phyloP scores from a whole-genome alignment of 2,797 vertebrate species.

The Alectoris magna region DNA sequence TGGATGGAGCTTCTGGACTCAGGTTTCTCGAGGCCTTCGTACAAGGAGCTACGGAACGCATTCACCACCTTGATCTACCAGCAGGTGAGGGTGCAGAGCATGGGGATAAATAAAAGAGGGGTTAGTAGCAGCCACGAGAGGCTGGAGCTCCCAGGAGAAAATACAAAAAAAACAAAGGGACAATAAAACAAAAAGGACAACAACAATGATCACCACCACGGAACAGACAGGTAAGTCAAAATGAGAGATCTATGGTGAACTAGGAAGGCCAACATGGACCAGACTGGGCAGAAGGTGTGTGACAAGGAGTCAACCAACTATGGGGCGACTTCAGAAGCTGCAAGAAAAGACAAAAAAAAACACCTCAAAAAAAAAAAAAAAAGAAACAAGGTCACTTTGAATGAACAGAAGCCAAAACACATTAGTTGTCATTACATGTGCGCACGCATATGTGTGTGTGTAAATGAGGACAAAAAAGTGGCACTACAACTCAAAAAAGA shows the following conservation, averaged over 20 bases:
- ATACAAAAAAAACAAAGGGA: constrained; percentile 7
- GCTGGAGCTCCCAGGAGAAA: constrained; percentile 1
- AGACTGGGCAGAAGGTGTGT: constrained; percentile 67
- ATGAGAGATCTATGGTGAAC: constrained; percentile 40
- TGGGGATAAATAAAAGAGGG: constrained; percentile 5
- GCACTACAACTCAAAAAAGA: constrained; percentile 54
- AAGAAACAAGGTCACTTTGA: constrained; percentile 15
- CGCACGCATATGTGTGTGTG: background rate
- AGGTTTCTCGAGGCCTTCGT: constrained; percentile 89
- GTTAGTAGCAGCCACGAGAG: constrained; percentile 9
- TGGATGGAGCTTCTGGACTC: constrained; percentile 94
- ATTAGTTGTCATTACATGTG: constrained; percentile 63
- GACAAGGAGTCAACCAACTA: constrained; percentile 48
- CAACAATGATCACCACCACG: constrained; percentile 45
- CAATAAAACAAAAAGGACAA: constrained; percentile 2
- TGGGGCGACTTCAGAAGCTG: constrained; percentile 69
- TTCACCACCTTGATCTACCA: constrained; percentile 96
- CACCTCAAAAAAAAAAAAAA: background rate
- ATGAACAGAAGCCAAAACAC: constrained; percentile 42
- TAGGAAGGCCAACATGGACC: constrained; percentile 39
- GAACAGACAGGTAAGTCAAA: constrained; percentile 51
- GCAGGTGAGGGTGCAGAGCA: constrained; percentile 3
- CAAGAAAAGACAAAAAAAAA: constrained; percentile 61
- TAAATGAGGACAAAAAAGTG: constrained; percentile 47
- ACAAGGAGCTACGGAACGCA: constrained; percentile 93